phyloP scores from a whole-genome alignment of 2,888 invertebrate genomes.

The Acanthoscelides obtectus region DNA sequence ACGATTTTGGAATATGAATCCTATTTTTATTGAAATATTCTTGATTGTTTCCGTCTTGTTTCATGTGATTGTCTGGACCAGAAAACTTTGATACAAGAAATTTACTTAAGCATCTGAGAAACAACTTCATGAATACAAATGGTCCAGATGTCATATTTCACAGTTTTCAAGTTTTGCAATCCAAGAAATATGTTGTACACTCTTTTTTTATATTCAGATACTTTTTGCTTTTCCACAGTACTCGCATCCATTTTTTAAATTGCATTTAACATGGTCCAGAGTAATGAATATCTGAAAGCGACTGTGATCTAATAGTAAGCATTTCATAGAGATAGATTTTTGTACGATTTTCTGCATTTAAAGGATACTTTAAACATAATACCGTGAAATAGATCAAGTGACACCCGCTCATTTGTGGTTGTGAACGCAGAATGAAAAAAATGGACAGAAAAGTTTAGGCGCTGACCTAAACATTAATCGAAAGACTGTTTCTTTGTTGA shows the following conservation, averaged over 20 bases:
- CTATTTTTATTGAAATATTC: not conserved
- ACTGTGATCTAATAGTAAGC: conserved; percentile 37
- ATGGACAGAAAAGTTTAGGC: not conserved
- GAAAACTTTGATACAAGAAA: too few relatives aligned
- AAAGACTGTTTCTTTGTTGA: conserved; percentile 38
- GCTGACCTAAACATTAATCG: conserved; percentile 10
- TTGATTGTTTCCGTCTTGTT: not conserved
- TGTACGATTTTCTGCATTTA: conserved; percentile 14
- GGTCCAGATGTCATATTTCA: too few relatives aligned
- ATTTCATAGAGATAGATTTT: conserved; percentile 31
- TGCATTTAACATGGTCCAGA: conserved; percentile 12
- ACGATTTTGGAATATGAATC: not conserved
- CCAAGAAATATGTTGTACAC: too few relatives aligned
- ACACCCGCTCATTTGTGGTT: conserved; percentile 39
- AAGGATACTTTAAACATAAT: conserved; percentile 29
- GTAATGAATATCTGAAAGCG: conserved; percentile 18
- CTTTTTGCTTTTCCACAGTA: not conserved
- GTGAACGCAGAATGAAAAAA: conserved; percentile 35
- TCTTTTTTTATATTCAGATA: too few relatives aligned
- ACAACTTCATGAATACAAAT: too few relatives aligned
- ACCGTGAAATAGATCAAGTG: conserved; percentile 30
- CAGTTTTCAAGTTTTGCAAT: too few relatives aligned
- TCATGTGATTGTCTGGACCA: too few relatives aligned
- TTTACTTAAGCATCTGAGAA: too few relatives aligned
- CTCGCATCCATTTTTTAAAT: not conserved